Evolutionary conservation across 2,888 invertebrate species (phyloP), one percentile per base, ranked within the genome.

Genomic region (Helleia helle): DNA sequence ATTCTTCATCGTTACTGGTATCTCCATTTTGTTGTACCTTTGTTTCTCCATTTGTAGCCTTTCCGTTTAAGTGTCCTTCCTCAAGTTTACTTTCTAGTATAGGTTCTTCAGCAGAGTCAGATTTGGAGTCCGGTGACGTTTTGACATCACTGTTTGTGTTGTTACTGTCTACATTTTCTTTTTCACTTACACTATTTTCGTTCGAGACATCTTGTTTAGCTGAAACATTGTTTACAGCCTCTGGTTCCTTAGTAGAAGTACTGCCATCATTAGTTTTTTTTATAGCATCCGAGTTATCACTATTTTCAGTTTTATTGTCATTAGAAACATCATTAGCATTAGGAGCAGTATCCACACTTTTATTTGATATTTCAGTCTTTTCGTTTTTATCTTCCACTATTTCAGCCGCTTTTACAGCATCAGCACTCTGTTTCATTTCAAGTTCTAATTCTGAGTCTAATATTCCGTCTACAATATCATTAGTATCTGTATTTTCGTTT

Each of bases 401-500:
- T 26, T 48, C 54, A 7, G 49, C 13, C 9, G 60, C 52, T 39
- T 48, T n/a, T 1, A 17, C 60, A 29, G 59, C 62, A 42, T 68
- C 66, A 26, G 57, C 64, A 44, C 50, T 59, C 29, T 70, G 52
- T 51, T 77, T 73, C 57, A 64, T 65, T 62, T 71, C 71, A 41
- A 75, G 56, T 56, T 76, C 76, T 49, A 69, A 52, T 62, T 81
- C 83, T 1, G 68, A 55, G 43, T 81, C 81, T 44, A 81, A 56
- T 58, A 80, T 77, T 52, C 71, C 63, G 31, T 83, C 80, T 26
- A 80, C 76, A 42, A 77, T 74, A 47, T 79, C 77, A 51, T 66
- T 76, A 2, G 77, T 50, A 51, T 80, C 76, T 36, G 53, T 55
- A 52, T 72, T 77, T 42, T 77, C 79, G 6, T 67, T 65, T 54